These are phyloP conservation scores for Crotalus viridis DNA, from an alignment of 2,113 vertebrate genomes.

Conservation along the genomic window DNA sequence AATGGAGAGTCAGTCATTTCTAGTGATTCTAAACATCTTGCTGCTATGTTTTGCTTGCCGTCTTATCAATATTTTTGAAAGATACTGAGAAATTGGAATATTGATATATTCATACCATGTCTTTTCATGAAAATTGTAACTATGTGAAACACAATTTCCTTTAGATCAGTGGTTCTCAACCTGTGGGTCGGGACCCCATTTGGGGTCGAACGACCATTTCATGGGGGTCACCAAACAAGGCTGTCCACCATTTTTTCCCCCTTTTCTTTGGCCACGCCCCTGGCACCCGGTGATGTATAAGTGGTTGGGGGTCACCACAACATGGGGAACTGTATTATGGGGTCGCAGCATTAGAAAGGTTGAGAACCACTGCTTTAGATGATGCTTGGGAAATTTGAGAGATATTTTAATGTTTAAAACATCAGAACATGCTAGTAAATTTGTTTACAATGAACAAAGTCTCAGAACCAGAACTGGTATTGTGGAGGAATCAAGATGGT, in stretches of 20 bases:
- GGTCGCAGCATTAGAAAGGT: too few relatives aligned
- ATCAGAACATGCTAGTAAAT: conserved; percentile 26
- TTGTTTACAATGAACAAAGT: neutral
- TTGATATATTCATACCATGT: neutral
- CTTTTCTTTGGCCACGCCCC: too few relatives aligned
- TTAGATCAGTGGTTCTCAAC: neutral
- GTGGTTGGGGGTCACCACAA: too few relatives aligned
- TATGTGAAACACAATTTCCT: conserved; percentile 23
- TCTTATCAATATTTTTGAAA: neutral
- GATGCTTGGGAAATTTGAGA: neutral
- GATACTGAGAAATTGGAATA: neutral
- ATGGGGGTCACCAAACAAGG: too few relatives aligned
- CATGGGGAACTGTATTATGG: too few relatives aligned
- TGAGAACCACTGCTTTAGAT: neutral
- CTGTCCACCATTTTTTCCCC: too few relatives aligned
- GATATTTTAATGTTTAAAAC: conserved; percentile 15
- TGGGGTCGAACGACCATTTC: too few relatives aligned
- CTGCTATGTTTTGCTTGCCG: conserved; percentile 12
- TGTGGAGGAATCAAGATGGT: conserved; percentile 27
- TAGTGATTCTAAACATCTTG: neutral
- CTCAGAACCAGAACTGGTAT: conserved; percentile 28
- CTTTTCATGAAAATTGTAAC: conserved; percentile 17
- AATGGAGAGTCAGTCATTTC: neutral
- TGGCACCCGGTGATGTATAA: too few relatives aligned
- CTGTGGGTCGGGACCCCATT: too few relatives aligned